Evolutionary conservation across 2,113 vertebrate species (phyloP).

Genomic region (Protobothrops flavoviridis): DNA sequence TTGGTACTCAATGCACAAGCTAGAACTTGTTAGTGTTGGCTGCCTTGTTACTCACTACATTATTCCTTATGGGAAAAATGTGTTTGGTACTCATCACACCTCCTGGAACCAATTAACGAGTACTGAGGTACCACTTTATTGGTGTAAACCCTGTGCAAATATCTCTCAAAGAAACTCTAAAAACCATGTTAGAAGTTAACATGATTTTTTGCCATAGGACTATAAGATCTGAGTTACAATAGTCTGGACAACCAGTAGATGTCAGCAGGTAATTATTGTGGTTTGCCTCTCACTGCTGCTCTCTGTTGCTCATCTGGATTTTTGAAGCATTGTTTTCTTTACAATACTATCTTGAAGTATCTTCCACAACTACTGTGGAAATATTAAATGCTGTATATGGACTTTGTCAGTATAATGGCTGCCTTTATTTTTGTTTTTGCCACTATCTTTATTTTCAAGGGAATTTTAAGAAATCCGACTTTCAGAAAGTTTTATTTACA

Average conservation of each 20-base stretch:
- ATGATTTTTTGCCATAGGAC: not conserved
- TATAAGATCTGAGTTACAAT: not conserved
- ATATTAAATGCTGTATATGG: not conserved
- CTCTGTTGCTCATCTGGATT: not conserved
- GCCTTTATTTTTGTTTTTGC: not conserved
- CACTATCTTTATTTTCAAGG: constrained; percentile 7
- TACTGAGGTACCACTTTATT: not conserved
- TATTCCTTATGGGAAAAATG: not conserved
- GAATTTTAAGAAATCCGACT: not conserved
- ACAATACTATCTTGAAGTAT: not conserved
- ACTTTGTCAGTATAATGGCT: not conserved
- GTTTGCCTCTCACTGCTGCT: not conserved
- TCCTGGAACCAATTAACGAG: not conserved
- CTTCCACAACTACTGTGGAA: not conserved
- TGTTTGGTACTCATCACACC: not conserved
- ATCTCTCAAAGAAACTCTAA: accelerated
- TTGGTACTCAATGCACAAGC: not conserved
- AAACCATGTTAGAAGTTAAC: not conserved
- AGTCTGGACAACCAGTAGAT: not conserved
- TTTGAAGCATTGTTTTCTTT: not conserved
- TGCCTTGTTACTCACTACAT: not conserved
- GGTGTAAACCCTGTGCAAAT: not conserved
- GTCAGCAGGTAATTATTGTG: not conserved
- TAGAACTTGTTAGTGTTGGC: not conserved
- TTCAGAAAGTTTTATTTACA: not conserved